A percentile compares a stretch with the other conserved stretches of the same genome.
Evolutionary conservation across 2,888 invertebrate genomes (phyloP).

Genomic region (Tenthredo notha): DNA sequence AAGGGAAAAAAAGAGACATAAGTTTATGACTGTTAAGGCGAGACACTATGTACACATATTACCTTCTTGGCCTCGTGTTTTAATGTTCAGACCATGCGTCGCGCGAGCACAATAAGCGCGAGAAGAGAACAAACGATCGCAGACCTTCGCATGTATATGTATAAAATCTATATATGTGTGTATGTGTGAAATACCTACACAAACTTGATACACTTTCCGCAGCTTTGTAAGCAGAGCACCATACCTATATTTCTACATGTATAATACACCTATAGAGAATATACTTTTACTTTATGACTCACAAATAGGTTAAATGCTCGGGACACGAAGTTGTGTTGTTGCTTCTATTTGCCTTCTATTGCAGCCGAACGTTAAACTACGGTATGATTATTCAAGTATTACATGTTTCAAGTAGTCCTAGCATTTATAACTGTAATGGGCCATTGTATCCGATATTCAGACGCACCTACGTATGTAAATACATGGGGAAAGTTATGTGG

Average conservation of each 20-base stretch:
- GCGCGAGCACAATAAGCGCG: constrained; percentile 22
- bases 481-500: neutral
- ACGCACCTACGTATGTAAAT: neutral
- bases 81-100: constrained; percentile 33
- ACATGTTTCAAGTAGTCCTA: neutral
- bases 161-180: neutral
- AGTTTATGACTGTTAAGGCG: neutral
- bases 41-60: constrained; percentile 28
- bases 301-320: constrained; percentile 54
- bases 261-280: constrained; percentile 37
- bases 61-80: constrained; percentile 41
- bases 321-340: constrained; percentile 28
- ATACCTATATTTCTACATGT: neutral
- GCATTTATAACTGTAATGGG: neutral
- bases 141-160: constrained; percentile 35
- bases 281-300: constrained; percentile 55
- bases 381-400: neutral
- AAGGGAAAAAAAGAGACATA: neutral
- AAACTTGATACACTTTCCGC: constrained; percentile 24
- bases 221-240: constrained; percentile 30
- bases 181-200: neutral
- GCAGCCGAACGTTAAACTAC: constrained; percentile 7
- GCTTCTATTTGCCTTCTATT: constrained; percentile 40
- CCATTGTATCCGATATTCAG: neutral
- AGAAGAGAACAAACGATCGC: constrained; percentile 43